Base-by-base conservation (phyloP, 2,113 vertebrate genomes). In the Gymnorhina tibicen region DNA sequence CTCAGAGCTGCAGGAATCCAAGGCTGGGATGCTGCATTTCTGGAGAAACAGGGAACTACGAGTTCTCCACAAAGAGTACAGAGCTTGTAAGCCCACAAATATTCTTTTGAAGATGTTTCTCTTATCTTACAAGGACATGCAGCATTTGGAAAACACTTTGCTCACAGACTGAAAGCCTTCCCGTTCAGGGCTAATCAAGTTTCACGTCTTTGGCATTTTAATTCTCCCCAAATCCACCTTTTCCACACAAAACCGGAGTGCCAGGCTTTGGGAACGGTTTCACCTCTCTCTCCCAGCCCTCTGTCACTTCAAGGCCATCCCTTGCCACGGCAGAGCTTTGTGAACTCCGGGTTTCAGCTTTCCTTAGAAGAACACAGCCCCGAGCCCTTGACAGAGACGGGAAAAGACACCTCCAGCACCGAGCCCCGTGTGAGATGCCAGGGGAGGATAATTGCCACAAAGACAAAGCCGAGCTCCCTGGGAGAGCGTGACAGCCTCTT, bases 41-140 rank as follows among this genome's bases (percentile, higher is more conserved):
- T 1, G 4, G 32, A 76, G 66, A 81, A 81, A 39, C 4, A 1
- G 41, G 58, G 70, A 83, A 53, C 69, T 39, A 19, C 28, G 27
- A 73, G 66, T n/a, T 75, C 52, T 80, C 33, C 37, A 56, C 19
- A 16, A 37, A 47, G 66, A 89, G 27, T 24, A 68, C 93, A 96
- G 76, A 7, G 14, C 37, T 95, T 62, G 14, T 10, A 41, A 95
- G 42, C 55, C 26, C 74, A 28, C 80, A 77, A 59, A 91, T 83
- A 76, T 42, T 80, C 93, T 93, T 96, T 89, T 93, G 94, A 95
- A 92, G 95, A 37, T 27, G 41, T 62, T 78, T 92, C 77, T 96
- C 90, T 96, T 89, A 93, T 92, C 92, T 97, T 82, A 52, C 70
- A 83, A 93, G 92, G 93, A 72, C 92, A 68, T 47, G 44, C 85